Evolutionary conservation across 2,888 invertebrate species (phyloP).

Genomic region (Thecophora atra): DNA sequence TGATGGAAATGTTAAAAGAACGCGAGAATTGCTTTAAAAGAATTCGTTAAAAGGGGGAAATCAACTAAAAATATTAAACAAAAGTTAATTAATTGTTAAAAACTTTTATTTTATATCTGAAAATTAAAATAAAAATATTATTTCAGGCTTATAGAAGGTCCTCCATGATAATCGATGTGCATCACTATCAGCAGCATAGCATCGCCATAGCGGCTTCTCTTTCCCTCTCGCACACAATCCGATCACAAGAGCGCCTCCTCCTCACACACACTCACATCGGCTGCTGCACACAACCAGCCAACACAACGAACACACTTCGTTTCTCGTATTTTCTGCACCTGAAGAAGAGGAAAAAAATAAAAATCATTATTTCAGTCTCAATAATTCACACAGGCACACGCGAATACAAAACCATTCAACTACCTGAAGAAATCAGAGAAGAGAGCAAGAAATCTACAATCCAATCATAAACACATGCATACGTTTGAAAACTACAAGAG

Average conservation of each 20-base stretch:
- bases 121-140: no score
- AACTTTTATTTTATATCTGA: no score
- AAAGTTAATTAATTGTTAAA: no score
- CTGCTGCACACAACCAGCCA: not conserved
- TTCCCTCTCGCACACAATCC: not conserved
- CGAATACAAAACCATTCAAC: slow-evolving; percentile 1
- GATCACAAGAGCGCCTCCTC: not conserved
- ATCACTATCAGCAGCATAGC: not conserved
- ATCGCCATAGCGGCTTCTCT: not conserved
- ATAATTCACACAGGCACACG: slow-evolving; percentile 24
- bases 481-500: no score
- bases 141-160: no score
- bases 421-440: no score
- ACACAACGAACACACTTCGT: not conserved
- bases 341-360: slow-evolving; percentile 30
- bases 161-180: not conserved
- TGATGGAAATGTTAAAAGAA: no score
- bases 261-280: no score
- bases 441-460: slow-evolving; percentile 17
- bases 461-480: no score
- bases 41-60: no score
- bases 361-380: slow-evolving; percentile 38
- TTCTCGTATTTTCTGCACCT: slow-evolving; percentile 1
- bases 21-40: no score
- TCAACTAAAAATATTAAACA: no score